Conservation (phyloP, 2,888 invertebrate genomes). For the Dasypolia templi region DNA sequence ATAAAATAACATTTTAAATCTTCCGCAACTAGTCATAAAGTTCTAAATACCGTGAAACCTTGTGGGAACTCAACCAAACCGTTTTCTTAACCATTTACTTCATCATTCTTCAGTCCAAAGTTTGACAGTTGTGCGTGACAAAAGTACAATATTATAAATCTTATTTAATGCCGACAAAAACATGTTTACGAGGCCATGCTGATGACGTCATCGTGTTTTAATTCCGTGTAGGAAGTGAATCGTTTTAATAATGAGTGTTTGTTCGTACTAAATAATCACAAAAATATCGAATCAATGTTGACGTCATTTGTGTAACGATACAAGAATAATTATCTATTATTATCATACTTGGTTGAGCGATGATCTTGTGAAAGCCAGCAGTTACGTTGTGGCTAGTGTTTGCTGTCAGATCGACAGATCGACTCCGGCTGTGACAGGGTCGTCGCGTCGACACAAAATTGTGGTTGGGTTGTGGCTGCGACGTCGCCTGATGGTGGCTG, state of each 20-base stretch:
- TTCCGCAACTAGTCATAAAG: background rate
- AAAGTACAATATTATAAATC: conserved; percentile 66
- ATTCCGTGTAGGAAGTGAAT: conserved; percentile 25
- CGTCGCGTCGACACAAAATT: too few species aligned
- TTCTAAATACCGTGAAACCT: background rate
- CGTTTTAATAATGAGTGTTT: conserved; percentile 21
- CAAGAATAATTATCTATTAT: background rate
- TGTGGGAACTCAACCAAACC: conserved; percentile 23
- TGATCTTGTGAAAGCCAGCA: too few species aligned
- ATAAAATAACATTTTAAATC: background rate
- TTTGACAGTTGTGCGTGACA: conserved; percentile 56
- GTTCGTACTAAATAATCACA: background rate
- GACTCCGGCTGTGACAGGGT: too few species aligned
- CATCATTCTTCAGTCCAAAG: conserved; percentile 53
- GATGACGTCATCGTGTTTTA: conserved; percentile 61
- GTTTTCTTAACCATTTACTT: conserved; percentile 46
- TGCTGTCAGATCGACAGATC: too few species aligned
- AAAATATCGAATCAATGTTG: background rate
- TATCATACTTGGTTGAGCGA: too few species aligned
- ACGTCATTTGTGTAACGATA: background rate
- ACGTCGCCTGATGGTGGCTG: too few species aligned
- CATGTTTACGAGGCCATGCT: conserved; percentile 64
- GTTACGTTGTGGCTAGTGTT: too few species aligned
- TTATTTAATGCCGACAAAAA: conserved; percentile 65
- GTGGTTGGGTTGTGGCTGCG: too few species aligned